Evolutionary conservation across 2,888 invertebrate genomes (phyloP).

Genomic region (Panzeria rudis): DNA sequence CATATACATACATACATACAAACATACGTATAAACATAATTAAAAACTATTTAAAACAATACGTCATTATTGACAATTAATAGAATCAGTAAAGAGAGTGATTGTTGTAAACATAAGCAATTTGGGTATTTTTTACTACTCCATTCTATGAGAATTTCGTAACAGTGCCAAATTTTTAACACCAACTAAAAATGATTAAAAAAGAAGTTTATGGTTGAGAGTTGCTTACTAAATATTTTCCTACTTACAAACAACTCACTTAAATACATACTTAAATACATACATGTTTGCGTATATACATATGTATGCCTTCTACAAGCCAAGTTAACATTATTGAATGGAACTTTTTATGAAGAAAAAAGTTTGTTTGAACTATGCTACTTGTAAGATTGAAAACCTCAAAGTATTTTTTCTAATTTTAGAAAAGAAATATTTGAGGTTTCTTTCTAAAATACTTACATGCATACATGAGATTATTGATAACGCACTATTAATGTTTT

Average conservation of each 20-base stretch:
- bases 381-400: constrained; percentile 2
- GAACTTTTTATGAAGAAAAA: background rate
- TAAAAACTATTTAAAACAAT: background rate
- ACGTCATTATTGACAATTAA: background rate
- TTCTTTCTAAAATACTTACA: background rate
- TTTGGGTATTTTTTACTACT: background rate
- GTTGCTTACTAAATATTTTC: background rate
- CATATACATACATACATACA: too few species aligned
- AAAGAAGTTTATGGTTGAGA: background rate
- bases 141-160: background rate
- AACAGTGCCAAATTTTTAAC: background rate
- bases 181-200: background rate
- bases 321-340: background rate
- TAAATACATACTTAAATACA: background rate
- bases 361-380: background rate
- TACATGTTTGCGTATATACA: background rate
- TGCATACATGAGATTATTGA: background rate
- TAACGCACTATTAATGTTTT: background rate
- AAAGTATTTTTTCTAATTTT: constrained; percentile 2
- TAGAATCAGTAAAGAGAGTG: background rate
- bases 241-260: background rate
- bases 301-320: background rate
- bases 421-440: constrained; percentile 14
- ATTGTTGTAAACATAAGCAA: background rate
- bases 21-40: too few species aligned